Percentiles rank a stretch among this genome's conserved stretches.
Conservation (phyloP, 2,797 vertebrate genomes). For the Xiphophorus birchmanni region DNA sequence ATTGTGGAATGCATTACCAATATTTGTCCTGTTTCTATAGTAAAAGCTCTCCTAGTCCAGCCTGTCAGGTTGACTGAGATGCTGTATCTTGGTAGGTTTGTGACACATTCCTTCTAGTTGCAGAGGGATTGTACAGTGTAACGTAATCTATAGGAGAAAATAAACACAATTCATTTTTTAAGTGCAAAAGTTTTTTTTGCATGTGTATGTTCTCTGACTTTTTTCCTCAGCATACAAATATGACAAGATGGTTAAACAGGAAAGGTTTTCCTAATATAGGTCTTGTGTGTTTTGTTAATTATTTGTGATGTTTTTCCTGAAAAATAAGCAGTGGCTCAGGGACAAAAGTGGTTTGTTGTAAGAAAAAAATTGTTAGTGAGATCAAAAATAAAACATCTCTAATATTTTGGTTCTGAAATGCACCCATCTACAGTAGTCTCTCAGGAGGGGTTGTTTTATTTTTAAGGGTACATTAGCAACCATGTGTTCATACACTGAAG, state of each 20-base stretch:
- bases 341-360: not conserved
- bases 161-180: not conserved
- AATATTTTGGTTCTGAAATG: slow-evolving; percentile 9
- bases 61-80: not conserved
- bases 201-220: not conserved
- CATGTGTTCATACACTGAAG: slow-evolving; percentile 4
- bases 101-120: not conserved
- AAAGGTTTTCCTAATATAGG: not conserved
- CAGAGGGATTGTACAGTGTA: not conserved
- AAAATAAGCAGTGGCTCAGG: not conserved
- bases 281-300: not conserved
- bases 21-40: not conserved
- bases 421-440: slow-evolving; percentile 7
- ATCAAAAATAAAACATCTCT: slow-evolving; percentile 6
- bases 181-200: not conserved
- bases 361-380: not conserved
- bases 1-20: not conserved
- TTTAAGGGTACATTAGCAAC: slow-evolving; percentile 19
- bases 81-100: not conserved
- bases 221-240: not conserved
- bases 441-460: slow-evolving; percentile 17
- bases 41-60: not conserved
- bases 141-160: not conserved
- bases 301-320: slow-evolving; percentile 2
- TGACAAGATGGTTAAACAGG: not conserved